Base-by-base conservation (phyloP, 1,140 invertebrate genomes). In the Maniola jurtina region DNA sequence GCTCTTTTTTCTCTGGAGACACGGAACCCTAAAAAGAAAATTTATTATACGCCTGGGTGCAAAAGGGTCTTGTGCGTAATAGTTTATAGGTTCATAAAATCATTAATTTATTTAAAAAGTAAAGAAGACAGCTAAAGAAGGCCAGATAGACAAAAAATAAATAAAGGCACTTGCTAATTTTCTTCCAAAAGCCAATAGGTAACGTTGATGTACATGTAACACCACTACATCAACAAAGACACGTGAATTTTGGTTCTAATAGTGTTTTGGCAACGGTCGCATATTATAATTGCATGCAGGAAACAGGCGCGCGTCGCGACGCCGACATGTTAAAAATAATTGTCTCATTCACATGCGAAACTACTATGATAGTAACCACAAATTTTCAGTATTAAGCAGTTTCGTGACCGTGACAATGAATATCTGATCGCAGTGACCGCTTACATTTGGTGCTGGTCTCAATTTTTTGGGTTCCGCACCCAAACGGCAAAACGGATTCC, bases 321-420 rank as follows among this genome's bases (percentile, higher is more conserved):
- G 69, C 61, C 65, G 69, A 58, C 72, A 70, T 73, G 80, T 82
- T 84, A 85, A 84, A 90, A 85, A 86, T 88, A 87, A 86, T 88
- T 85, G 79, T 86, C 86, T 85, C 83, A 90, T 89, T 90, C 86
- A 88, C 70, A 77, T 75, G 81, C 70, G 72, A 66, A 72, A 78
- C 76, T 81, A 87, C 85, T 90, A 88, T 78, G 76, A 81, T 88
- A 88, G 88, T 90, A 87, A 84, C 84, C 71, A 84, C 81, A 77
- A 84, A 86, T 76, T 86, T 88, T 87, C 83, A 73, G 81, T 86
- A 69, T 73, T 77, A 86, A 84, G 75, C 80, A 77, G 86, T 84
- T 84, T 75, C 68, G 73, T 75, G 75, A 63, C 80, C 84, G 64
- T 81, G 83, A 67, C 84, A 84, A 73, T 87, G 84, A 83, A 80